phyloP scores from a whole-genome alignment of 35 echinoderm and acorn worm species.

The Lytechinus pictus region DNA sequence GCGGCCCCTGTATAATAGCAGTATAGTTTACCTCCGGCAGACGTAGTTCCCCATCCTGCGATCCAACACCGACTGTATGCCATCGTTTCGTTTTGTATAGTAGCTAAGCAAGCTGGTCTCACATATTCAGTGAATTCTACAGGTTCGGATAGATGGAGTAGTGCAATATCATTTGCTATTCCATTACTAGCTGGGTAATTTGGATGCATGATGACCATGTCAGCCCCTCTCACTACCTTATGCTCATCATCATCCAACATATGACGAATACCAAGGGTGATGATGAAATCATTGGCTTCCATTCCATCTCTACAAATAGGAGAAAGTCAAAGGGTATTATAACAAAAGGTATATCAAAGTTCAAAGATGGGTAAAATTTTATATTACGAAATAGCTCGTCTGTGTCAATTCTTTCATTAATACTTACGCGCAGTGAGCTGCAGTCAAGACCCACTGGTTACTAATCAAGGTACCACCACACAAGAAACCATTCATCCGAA shows the following conservation, averaged over 20 bases:
- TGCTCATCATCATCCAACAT: not conserved
- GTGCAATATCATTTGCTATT: not conserved
- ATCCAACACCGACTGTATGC: constrained; percentile 27
- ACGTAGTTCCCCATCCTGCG: constrained; percentile 31
- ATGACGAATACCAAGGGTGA: not conserved
- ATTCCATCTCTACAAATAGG: not conserved
- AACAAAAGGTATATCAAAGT: too few relatives aligned
- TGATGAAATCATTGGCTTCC: not conserved
- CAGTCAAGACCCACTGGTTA: constrained; percentile 63
- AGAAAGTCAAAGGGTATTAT: not conserved
- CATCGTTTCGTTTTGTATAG: constrained; percentile 9
- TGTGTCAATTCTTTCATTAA: too few relatives aligned
- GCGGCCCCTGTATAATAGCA: too few relatives aligned
- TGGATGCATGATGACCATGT: not conserved
- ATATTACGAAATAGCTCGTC: too few relatives aligned
- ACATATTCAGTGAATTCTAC: constrained; percentile 21
- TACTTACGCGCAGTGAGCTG: constrained; percentile 51
- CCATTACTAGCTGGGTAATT: not conserved
- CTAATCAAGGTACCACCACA: constrained; percentile 56
- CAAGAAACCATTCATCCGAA: not conserved
- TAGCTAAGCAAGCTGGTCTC: constrained; percentile 26
- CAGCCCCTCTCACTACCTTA: not conserved
- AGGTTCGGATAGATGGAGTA: not conserved
- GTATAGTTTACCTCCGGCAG: not conserved
- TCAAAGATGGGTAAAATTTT: too few relatives aligned